Conservation (phyloP, 2,113 vertebrate genomes). For the Pogona vitticeps region DNA sequence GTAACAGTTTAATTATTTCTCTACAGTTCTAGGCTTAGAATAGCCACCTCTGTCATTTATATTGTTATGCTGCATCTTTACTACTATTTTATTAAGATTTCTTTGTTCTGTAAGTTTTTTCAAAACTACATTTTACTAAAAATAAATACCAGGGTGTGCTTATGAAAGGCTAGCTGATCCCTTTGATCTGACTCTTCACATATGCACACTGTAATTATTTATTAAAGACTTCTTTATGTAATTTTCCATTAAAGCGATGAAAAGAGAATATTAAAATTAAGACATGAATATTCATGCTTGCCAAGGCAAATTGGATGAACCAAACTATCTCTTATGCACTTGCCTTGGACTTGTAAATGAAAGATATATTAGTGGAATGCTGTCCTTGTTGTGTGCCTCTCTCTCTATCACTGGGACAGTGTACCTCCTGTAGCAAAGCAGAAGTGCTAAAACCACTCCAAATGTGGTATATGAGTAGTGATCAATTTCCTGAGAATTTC, state of each 20-base stretch:
- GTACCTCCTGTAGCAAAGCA: background rate
- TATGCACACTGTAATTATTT: slow-evolving; percentile 61
- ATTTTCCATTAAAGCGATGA: slow-evolving; percentile 54
- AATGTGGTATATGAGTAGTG: background rate
- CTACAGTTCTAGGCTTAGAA: slow-evolving; percentile 13
- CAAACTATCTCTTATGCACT: slow-evolving; percentile 33
- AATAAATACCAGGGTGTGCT: slow-evolving; percentile 58
- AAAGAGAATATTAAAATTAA: slow-evolving; percentile 66
- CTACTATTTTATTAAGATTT: background rate
- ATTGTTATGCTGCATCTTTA: slow-evolving; percentile 35
- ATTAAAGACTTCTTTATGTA: slow-evolving; percentile 61
- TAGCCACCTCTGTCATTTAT: background rate
- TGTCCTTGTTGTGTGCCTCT: background rate
- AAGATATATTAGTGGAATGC: background rate
- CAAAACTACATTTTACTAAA: slow-evolving; percentile 53
- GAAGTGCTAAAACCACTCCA: background rate
- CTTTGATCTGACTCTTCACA: slow-evolving; percentile 66
- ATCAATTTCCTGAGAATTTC: background rate
- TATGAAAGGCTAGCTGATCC: slow-evolving; percentile 44
- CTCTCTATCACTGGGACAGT: background rate
- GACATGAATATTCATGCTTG: slow-evolving; percentile 58
- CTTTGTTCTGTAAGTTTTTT: slow-evolving; percentile 10
- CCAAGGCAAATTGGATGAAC: slow-evolving; percentile 36
- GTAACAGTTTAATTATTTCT: background rate
- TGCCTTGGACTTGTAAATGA: background rate